Conservation (phyloP, 2,113 vertebrate genomes). For the Sardina pilchardus region DNA sequence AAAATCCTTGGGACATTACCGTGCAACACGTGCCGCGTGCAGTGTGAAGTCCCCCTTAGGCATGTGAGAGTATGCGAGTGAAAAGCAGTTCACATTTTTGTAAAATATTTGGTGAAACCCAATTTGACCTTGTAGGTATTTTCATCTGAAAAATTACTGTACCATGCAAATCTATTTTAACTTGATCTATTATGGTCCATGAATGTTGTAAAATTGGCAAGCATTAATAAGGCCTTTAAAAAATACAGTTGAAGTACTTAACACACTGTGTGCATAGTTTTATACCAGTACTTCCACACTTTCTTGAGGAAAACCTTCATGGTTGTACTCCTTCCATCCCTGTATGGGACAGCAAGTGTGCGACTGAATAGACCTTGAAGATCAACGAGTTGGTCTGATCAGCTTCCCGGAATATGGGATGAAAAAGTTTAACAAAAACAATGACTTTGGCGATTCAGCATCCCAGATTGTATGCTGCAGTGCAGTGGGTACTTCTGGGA, state of each 20-base stretch:
- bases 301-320: neutral
- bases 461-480: slow-evolving; percentile 38
- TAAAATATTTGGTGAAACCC: no score
- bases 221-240: no score
- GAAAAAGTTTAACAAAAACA: slow-evolving; percentile 32
- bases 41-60: no score
- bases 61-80: no score
- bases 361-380: slow-evolving; percentile 2
- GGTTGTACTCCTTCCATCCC: neutral
- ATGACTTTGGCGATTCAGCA: slow-evolving; percentile 23
- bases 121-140: no score
- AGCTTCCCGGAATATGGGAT: slow-evolving; percentile 28
- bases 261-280: neutral
- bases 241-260: neutral
- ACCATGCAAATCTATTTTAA: no score
- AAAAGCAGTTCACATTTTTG: no score
- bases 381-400: slow-evolving; percentile 22
- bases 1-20: no score
- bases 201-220: no score
- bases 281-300: neutral
- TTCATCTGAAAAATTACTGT: no score
- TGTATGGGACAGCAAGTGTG: neutral
- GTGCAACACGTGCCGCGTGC: no score
- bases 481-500: slow-evolving; percentile 65
- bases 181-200: no score